Evolutionary conservation across 2,888 invertebrate species (phyloP), one percentile per base, ranked within the genome.

Genomic region (Aleiodes leptofemur): DNA sequence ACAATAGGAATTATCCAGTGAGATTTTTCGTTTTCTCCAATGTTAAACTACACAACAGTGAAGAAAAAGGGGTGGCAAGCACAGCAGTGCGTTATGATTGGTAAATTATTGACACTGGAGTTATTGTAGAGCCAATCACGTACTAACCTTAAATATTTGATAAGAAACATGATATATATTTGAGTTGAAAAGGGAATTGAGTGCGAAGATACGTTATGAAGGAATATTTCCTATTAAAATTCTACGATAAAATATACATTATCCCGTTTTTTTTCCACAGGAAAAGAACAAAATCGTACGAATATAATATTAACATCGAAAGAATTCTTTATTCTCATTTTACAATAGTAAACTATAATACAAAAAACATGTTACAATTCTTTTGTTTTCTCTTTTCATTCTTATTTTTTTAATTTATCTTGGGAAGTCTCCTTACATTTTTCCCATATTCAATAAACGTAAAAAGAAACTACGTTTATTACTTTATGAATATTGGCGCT

Each of bases 61-160:
- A 29, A 50, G 51, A 31, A 51, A 53, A 51, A 68, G 31, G 31
- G 51, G 51, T 51, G 50, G 68, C 51, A 29, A 31, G 68, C 51
- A n/a, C 82, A 80, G 83, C 84, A 87, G 86, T 85, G 86, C 84
- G 83, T 81, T 85, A 89, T 88, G 88, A 89, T 88, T 87, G 88
- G 87, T 89, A 88, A 89, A 89, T 89, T 89, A 89, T 89, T 89
- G 89, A 89, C 83, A 55, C 77, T 81, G 83, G 81, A 87, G 43
- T 43, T 87, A 78, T 87, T 85, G 87, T 86, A 76, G 82, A 86
- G 86, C 88, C 85, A 88, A 88, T 88, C 89, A 88, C 89, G 89
- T 88, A 89, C 82, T 74, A 75, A 79, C 81, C 82, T 86, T 89
- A 86, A 89, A 88, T 88, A 87, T 86, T 89, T 86, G 83, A 87